Conservation (phyloP, 2,113 vertebrate genomes). For the Strix uralensis region DNA sequence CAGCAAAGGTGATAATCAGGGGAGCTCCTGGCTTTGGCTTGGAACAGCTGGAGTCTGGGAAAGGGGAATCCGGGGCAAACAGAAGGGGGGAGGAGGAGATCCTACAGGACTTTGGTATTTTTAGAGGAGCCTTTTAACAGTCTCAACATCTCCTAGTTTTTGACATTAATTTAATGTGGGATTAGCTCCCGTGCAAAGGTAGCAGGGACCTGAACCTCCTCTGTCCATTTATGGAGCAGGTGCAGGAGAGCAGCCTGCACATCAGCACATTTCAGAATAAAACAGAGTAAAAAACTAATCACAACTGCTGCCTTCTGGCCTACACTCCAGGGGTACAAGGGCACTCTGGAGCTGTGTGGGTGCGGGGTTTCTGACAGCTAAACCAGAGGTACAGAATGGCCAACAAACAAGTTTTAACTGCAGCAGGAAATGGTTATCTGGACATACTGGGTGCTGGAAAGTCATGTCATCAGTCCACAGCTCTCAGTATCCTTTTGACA, state of each 20-base stretch:
- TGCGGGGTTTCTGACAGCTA: neutral
- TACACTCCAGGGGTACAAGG: rapidly evolving
- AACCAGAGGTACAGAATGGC: neutral
- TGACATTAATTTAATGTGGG: neutral
- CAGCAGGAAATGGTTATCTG: neutral
- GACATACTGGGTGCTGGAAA: neutral
- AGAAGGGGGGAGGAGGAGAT: neutral
- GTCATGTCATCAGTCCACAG: neutral
- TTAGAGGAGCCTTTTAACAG: neutral
- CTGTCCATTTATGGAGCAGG: neutral
- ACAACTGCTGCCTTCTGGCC: neutral
- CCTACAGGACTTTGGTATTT: neutral
- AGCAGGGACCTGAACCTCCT: neutral
- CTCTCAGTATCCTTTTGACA: neutral
- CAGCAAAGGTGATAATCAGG: slow-evolving; percentile 26
- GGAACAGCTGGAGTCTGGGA: slow-evolving; percentile 41
- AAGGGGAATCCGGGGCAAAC: neutral
- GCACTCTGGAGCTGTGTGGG: neutral
- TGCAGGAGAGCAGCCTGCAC: rapidly evolving
- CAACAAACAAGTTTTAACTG: neutral
- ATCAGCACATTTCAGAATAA: neutral
- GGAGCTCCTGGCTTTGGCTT: neutral
- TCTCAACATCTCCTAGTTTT: neutral
- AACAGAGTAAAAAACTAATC: neutral
- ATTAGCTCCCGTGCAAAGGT: neutral